A percentile compares a stretch with the other conserved stretches of the same genome.
Evolutionary conservation across 2,888 invertebrate species (phyloP).

Genomic region (Hydrotaea diabolus): DNA sequence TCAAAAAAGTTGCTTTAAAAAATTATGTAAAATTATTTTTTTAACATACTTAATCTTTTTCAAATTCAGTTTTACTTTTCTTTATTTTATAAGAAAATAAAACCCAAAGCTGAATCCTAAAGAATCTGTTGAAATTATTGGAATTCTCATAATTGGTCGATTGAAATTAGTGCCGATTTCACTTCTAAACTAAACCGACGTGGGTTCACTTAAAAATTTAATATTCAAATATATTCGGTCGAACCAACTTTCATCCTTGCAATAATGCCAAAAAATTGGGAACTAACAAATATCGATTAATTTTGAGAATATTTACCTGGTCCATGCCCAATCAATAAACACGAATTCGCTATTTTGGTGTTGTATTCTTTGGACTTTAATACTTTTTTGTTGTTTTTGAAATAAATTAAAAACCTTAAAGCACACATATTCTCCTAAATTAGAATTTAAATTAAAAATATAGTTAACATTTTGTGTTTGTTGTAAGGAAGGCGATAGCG

Average conservation of each 20-base stretch:
- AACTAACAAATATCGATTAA: too few species aligned
- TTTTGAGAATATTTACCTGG: too few species aligned
- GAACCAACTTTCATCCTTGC: background rate
- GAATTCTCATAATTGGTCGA: too few species aligned
- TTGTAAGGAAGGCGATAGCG: background rate
- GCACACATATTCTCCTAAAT: slow-evolving; percentile 38
- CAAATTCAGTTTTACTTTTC: too few species aligned
- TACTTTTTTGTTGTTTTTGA: slow-evolving; percentile 44
- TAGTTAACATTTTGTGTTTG: slow-evolving; percentile 13
- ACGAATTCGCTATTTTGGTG: background rate
- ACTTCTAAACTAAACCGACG: too few species aligned
- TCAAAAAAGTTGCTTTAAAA: too few species aligned
- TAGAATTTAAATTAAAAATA: slow-evolving; percentile 7
- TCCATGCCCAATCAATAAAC: background rate
- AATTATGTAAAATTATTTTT: too few species aligned
- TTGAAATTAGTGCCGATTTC: background rate
- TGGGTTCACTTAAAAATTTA: too few species aligned
- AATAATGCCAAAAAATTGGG: too few species aligned
- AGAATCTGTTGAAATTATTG: background rate
- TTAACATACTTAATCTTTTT: too few species aligned
- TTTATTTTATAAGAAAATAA: background rate
- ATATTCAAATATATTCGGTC: background rate
- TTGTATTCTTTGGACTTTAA: slow-evolving; percentile 59
- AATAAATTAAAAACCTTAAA: slow-evolving; percentile 55
- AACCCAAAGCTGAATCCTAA: background rate